These are phyloP conservation scores for Helicoverpa zea DNA, from an alignment of 1,140 invertebrate genomes.

Conservation along the genomic window DNA sequence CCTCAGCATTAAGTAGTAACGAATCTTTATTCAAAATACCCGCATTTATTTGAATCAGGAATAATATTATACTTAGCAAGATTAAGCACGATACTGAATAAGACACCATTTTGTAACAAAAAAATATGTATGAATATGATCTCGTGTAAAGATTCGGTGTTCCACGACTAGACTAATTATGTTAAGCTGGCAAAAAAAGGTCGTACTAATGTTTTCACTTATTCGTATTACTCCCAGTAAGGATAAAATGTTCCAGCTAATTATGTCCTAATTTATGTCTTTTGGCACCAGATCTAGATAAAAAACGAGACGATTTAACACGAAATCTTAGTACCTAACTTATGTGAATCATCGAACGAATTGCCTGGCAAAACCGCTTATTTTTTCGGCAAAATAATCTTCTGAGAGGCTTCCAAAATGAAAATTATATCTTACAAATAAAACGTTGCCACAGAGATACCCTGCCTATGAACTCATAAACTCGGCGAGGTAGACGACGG, in stretches of 20 bases:
- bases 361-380: conserved; percentile 16
- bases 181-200: neutral
- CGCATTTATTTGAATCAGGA: conserved; percentile 40
- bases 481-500: conserved; percentile 61
- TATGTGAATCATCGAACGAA: neutral
- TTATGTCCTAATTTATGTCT: conserved; percentile 31
- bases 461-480: conserved; percentile 69
- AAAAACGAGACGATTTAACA: neutral
- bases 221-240: conserved; percentile 4
- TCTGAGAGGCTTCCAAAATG: conserved; percentile 43
- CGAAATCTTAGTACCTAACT: neutral
- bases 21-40: conserved; percentile 59
- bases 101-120: neutral
- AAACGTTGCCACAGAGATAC: conserved; percentile 62
- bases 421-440: conserved; percentile 55
- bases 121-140: neutral
- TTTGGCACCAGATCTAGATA: conserved; percentile 13
- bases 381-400: conserved; percentile 40
- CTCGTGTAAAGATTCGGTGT: neutral
- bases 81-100: neutral
- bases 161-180: neutral
- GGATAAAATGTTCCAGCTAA: conserved; percentile 16
- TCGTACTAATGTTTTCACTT: conserved; percentile 2
- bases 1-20: conserved; percentile 66
- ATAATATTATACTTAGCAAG: neutral